Evolutionary conservation across 2,113 vertebrate genomes (phyloP).

Genomic region (Serinus canaria): DNA sequence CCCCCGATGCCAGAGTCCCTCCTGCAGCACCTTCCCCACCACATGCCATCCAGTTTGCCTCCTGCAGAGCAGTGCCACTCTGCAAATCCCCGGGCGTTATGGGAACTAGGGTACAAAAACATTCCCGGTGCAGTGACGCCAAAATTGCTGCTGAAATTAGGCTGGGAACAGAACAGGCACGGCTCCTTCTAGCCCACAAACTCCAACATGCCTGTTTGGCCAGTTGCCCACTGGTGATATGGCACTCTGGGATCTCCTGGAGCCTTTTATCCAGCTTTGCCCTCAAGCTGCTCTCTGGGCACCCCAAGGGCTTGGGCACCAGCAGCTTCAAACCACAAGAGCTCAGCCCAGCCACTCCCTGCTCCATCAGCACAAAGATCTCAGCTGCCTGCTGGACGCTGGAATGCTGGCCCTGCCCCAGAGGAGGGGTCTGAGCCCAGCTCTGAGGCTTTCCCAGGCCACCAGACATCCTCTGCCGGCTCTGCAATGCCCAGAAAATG

Average conservation of each 20-base stretch:
- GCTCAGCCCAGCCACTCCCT: background rate
- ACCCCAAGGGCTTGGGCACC: background rate
- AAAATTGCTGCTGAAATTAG: conserved; percentile 37
- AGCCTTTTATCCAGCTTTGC: background rate
- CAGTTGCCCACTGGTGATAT: background rate
- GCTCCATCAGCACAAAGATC: background rate
- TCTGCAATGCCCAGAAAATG: background rate
- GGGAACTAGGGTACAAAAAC: conserved; percentile 9
- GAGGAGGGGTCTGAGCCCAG: background rate
- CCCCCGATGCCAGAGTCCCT: background rate
- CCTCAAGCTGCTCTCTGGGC: background rate
- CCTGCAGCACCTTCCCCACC: background rate
- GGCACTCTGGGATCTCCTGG: background rate
- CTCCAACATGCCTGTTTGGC: fast-evolving
- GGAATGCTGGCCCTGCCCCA: background rate
- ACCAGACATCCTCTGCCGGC: background rate
- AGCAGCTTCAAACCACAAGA: background rate
- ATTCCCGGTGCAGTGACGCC: background rate
- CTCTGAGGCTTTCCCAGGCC: background rate
- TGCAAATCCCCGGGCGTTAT: background rate
- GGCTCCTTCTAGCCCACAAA: background rate
- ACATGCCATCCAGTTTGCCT: background rate
- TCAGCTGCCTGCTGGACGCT: background rate
- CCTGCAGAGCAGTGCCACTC: background rate
- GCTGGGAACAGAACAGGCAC: background rate